Evolutionary conservation across 1,140 invertebrate species (phyloP), one percentile per base, ranked within the genome.

Genomic region (Popillia japonica): DNA sequence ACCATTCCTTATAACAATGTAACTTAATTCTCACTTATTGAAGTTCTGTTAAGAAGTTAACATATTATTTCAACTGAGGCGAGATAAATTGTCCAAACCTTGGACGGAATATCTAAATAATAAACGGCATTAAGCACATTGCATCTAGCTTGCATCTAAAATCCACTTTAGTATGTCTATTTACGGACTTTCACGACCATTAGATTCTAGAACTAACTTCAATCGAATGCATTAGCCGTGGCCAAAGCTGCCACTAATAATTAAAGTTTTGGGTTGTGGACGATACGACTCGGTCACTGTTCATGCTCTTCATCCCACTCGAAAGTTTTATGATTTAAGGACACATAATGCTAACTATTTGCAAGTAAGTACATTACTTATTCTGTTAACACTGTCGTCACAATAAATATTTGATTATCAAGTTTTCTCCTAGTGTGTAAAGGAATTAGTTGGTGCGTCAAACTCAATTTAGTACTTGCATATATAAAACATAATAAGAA

Each of bases 191-290:
- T 68, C 22, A 34, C 61, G 61, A 68, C 6, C 61, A 68, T 68
- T 68, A 68, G 61, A 7, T 68, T 68, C 61, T 14, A 68, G 22
- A 17, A 27, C 22, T 27, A 68, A 68, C 61, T 68, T 68, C 61
- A 68, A 68, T 68, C 61, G 22, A 22, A n/a, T 68, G 61, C 61
- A 68, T 68, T 68, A 68, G 27, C 61, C 17, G 27, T 20, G 22
- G 27, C 11, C 48, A 22, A 34, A 68, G 22, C 61, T 34, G 27
- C 8, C 61, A 14, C 22, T 68, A 68, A 68, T 68, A 68, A 68
- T 68, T 68, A 27, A 68, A 68, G 61, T 68, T 27, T 68, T 3
- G 61, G 61, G 20, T 4, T 14, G 61, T 55, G 17, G 6, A 17
- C 44, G 44, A 48, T 48, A 48, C 10, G 20, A 68, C 22, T n/a